Conservation (phyloP, 2,888 invertebrate genomes). For the Pterostichus niger region DNA sequence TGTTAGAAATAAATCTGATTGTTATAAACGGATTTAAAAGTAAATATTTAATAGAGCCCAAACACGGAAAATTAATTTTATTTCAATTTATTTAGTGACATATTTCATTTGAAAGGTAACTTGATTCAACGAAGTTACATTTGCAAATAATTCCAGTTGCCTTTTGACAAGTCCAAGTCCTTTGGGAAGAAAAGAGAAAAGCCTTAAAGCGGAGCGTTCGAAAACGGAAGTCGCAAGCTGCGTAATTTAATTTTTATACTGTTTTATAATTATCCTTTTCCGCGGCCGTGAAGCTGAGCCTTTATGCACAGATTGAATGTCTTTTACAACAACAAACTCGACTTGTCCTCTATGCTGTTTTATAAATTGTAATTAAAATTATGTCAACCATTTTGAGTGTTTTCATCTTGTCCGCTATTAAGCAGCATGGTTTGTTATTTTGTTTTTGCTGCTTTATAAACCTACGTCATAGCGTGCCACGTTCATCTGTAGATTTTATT, state of each 20-base stretch:
- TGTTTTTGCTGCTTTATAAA: conserved; percentile 13
- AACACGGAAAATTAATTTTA: conserved; percentile 14
- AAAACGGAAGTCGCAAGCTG: conserved; percentile 43
- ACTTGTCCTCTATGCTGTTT: conserved; percentile 4
- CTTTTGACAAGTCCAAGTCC: conserved; percentile 17
- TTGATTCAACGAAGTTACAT: conserved; percentile 9
- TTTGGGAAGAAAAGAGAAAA: conserved; percentile 24
- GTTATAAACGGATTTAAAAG: conserved; percentile 13
- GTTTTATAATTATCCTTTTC: conserved; percentile 47
- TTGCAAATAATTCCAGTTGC: conserved; percentile 22
- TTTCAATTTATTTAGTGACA: conserved; percentile 13
- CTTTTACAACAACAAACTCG: conserved; percentile 16
- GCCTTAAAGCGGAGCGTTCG: conserved; percentile 4
- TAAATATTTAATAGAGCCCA: not conserved
- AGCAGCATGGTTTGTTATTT: conserved; percentile 16
- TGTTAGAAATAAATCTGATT: not conserved
- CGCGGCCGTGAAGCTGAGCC: not conserved
- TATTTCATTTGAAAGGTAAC: conserved; percentile 20
- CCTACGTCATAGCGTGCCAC: not conserved
- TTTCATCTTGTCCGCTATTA: conserved; percentile 20
- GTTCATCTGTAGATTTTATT: not conserved
- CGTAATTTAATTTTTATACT: conserved; percentile 53
- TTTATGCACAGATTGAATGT: conserved; percentile 32
- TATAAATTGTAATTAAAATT: conserved; percentile 56
- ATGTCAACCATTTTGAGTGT: conserved; percentile 40